Base-by-base conservation (phyloP, 92 coral and sea anemone genomes). In the Porites rus region DNA sequence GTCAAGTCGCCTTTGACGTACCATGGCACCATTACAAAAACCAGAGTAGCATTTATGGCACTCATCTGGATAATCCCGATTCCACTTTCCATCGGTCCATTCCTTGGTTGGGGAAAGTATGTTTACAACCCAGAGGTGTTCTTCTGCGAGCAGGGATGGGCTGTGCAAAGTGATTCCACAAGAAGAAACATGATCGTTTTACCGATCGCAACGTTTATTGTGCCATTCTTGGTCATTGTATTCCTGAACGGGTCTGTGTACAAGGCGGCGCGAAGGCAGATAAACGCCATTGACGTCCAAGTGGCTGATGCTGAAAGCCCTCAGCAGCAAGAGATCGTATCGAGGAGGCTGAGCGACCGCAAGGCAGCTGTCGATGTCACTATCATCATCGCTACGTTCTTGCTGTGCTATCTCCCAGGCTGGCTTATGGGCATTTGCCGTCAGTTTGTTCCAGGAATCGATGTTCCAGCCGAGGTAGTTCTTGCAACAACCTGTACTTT, bases 1-100 rank as follows among this genome's bases (percentile, higher is more conserved):
- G 82, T 78, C 25, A 77, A 77, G 28, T 77, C 81, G 16, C 70
- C 81, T 7, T 24, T 77, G 70, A 77, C 81, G 17, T 61, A 77
- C 28, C 18, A 63, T 43, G 70, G 81, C 17, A n/a, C 81, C 8
- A 77, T 77, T 43, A 77, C 81, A 24, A 77, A 67, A n/a, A 50
- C 31, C 58, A 77, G 71, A 46, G 56, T 63, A 13, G 56, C 63
- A 17, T 43, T 63, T 1, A 28, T 63, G 4, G 31, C 22, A 9
- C 16, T 63, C 0, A 62, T 77, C 20, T 62, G 81, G 81, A 10
- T 3, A 7, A 10, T 63, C 24, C 81, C 81, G 4, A 43, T 38
- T 38, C 71, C 58, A 18, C 10, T 77, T 9, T 54, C 65, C 12
- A 24, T 75, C 50, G 79, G 65, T 21, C 79, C 65, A 1, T 75